A percentile compares a stretch with the other conserved stretches of the same genome.
These are phyloP conservation scores for Oryctolagus cuniculus DNA, from an alignment of 2,113 vertebrate genomes.

Conservation along the genomic window mOryCun1.1 NC_091438.1:103388501-103389000, in stretches of 20 bases:
- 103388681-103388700: background rate
- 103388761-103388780: background rate
- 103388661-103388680: background rate
- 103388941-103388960: background rate
- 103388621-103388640: background rate
- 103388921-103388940: background rate
- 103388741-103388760: background rate
- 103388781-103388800: background rate
- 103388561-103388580: background rate
- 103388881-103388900: background rate
- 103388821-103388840: background rate
- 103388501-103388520: slow-evolving; percentile 22
- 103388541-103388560: background rate
- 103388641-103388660: background rate
- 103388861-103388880: background rate
- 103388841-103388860: background rate
- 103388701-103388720: background rate
- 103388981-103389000: background rate
- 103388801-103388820: background rate
- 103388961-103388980: background rate
- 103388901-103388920: slow-evolving; percentile 19
- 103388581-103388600: background rate
- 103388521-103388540: background rate
- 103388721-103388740: background rate
- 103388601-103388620: background rate